phyloP scores from a whole-genome alignment of 1,140 invertebrate species.

The Cydia pomonella region DNA sequence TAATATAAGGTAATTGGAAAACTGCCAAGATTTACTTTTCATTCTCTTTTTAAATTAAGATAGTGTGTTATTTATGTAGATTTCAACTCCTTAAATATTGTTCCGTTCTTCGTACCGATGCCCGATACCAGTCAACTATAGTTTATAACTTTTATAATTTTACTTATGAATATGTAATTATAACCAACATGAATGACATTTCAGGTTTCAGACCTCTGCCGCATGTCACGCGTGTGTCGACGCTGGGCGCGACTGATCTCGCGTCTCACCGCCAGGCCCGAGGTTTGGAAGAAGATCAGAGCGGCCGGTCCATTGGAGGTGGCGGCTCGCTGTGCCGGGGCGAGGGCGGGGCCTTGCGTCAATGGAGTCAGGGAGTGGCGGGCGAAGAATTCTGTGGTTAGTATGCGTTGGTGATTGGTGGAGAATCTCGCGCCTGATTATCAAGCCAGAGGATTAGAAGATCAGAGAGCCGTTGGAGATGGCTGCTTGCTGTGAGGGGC shows the following conservation, averaged over 20 bases:
- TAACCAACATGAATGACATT: conserved; percentile 35
- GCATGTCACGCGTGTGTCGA: conserved; percentile 89
- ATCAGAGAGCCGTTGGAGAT: conserved; percentile 59
- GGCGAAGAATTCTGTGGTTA: conserved; percentile 63
- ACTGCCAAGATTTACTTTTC: no score
- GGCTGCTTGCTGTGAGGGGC: conserved; percentile 64
- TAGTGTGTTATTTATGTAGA: no score
- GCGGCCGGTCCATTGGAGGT: conserved; percentile 64
- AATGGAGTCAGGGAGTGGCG: conserved; percentile 68
- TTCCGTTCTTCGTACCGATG: no score
- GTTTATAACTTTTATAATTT: no score
- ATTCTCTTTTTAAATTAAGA: no score
- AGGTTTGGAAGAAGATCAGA: conserved; percentile 63
- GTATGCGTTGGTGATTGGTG: conserved; percentile 34
- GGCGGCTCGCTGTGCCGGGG: conserved; percentile 63
- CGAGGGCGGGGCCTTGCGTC: conserved; percentile 65
- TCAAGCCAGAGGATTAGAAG: conserved; percentile 59
- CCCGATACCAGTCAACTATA: no score
- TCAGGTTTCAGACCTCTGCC: conserved; percentile 88
- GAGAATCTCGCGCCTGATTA: conserved; percentile 75
- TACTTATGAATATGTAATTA: neutral
- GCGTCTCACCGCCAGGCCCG: conserved; percentile 58
- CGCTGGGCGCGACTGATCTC: conserved; percentile 89
- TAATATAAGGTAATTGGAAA: no score
- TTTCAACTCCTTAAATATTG: no score